Conservation (phyloP, 2,113 vertebrate genomes). For the Pholis gunnellus region DNA sequence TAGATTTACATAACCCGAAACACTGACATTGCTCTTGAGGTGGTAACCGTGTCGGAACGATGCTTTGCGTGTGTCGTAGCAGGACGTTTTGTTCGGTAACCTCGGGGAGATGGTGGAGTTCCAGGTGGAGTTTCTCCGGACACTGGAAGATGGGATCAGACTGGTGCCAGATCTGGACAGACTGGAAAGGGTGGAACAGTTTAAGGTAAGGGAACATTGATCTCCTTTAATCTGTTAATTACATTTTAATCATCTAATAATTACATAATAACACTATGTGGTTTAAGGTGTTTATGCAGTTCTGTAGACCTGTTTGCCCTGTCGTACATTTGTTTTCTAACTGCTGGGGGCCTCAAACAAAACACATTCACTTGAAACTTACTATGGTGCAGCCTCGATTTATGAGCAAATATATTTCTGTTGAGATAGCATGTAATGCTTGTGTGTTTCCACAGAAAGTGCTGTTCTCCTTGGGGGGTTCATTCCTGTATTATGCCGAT, state of each 20-base stretch:
- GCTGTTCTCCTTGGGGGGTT: constrained; percentile 96
- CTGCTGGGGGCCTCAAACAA: not conserved
- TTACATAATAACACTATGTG: not conserved
- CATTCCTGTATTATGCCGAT: constrained; percentile 97
- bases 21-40: not conserved
- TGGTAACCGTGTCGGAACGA: not conserved
- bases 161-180: constrained; percentile 93
- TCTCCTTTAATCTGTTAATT: not conserved
- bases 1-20: not conserved
- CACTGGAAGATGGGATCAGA: constrained; percentile 94
- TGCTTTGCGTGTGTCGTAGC: constrained; percentile 64
- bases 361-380: not conserved
- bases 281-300: not conserved
- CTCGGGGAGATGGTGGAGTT: constrained; percentile 97
- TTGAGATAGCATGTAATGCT: not conserved
- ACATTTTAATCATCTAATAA: not conserved
- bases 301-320: not conserved
- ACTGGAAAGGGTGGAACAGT: constrained; percentile 95
- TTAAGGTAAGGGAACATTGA: constrained; percentile 87
- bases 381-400: not conserved
- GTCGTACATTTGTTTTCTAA: not conserved
- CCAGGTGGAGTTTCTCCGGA: constrained; percentile 96
- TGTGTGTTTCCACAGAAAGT: constrained; percentile 87
- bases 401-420: not conserved
- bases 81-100: constrained; percentile 97